Percentiles rank a stretch among this genome's conserved stretches.
These are phyloP conservation scores for Rhineura floridana DNA, from an alignment of 2,113 vertebrate species.

Conservation along the genomic window DNA sequence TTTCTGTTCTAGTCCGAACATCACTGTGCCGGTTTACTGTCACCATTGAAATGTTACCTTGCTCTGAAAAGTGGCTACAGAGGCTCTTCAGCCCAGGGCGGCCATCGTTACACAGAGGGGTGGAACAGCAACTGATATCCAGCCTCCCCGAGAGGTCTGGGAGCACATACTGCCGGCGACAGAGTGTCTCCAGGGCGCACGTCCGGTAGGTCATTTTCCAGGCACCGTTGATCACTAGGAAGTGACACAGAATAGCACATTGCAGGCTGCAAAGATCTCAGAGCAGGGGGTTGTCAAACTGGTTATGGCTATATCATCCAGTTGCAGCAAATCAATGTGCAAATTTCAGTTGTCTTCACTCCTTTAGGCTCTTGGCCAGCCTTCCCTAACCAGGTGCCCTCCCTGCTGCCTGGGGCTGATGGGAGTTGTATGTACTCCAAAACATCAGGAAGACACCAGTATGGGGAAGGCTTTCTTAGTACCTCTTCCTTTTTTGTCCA, in stretches of 20 bases:
- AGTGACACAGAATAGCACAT: not conserved
- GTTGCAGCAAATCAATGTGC: not conserved
- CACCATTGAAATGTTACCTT: not conserved
- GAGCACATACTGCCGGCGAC: slow-evolving; percentile 8
- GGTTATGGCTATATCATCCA: not conserved
- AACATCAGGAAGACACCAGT: too few species aligned
- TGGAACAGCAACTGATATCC: slow-evolving; percentile 28
- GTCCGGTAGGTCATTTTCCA: slow-evolving; percentile 25
- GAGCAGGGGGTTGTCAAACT: not conserved
- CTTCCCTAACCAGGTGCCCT: too few species aligned
- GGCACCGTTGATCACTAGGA: slow-evolving; percentile 1
- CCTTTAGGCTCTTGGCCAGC: too few species aligned
- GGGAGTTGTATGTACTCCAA: too few species aligned
- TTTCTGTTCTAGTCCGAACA: not conserved
- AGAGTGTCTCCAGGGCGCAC: slow-evolving; percentile 6
- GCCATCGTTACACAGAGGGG: slow-evolving; percentile 12
- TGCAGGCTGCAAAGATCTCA: not conserved
- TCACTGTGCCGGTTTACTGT: not conserved
- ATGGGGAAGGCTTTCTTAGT: not conserved
- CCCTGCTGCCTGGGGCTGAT: too few species aligned
- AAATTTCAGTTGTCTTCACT: not conserved
- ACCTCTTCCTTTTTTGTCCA: not conserved
- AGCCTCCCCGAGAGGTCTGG: not conserved
- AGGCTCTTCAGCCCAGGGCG: slow-evolving; percentile 2
- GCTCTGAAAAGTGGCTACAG: slow-evolving; percentile 29